phyloP scores from a whole-genome alignment of 2,888 invertebrate genomes.

The Idaea aversata region DNA sequence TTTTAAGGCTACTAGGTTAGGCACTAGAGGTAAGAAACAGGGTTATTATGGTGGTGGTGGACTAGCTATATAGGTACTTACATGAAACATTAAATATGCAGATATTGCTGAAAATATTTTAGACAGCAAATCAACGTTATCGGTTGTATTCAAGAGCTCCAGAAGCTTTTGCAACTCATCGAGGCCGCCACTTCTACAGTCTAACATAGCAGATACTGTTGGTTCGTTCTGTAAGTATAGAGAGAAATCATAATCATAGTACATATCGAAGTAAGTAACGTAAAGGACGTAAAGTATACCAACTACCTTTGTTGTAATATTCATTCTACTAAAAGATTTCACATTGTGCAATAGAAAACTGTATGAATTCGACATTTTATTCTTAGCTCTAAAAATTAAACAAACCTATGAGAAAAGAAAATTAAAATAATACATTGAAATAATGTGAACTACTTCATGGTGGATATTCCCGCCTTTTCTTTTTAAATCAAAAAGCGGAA shows the following conservation, averaged over 20 bases:
- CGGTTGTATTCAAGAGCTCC: constrained; percentile 43
- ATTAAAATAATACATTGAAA: too few relatives aligned
- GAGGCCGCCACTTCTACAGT: background rate
- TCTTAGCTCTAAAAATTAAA: background rate
- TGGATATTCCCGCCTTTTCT: too few relatives aligned
- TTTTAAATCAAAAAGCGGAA: too few relatives aligned
- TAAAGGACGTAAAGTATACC: too few relatives aligned
- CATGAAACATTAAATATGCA: constrained; percentile 47
- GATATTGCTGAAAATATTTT: constrained; percentile 55
- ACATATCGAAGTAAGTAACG: too few relatives aligned
- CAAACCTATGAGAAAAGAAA: background rate
- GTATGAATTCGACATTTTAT: background rate
- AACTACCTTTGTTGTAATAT: constrained; percentile 9
- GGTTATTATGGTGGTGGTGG: too few relatives aligned
- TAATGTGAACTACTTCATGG: too few relatives aligned
- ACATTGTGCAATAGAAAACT: background rate
- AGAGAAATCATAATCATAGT: background rate
- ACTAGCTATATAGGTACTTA: constrained; percentile 35
- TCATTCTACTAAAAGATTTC: background rate
- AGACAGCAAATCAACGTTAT: constrained; percentile 44
- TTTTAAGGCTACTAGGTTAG: too few relatives aligned
- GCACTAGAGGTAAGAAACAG: too few relatives aligned
- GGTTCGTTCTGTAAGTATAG: background rate
- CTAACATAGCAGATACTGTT: background rate
- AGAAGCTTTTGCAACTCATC: constrained; percentile 35